Evolutionary conservation across 2,113 vertebrate species (phyloP), one percentile per base, ranked within the genome.

Genomic region (Nothoprocta pentlandii): DNA sequence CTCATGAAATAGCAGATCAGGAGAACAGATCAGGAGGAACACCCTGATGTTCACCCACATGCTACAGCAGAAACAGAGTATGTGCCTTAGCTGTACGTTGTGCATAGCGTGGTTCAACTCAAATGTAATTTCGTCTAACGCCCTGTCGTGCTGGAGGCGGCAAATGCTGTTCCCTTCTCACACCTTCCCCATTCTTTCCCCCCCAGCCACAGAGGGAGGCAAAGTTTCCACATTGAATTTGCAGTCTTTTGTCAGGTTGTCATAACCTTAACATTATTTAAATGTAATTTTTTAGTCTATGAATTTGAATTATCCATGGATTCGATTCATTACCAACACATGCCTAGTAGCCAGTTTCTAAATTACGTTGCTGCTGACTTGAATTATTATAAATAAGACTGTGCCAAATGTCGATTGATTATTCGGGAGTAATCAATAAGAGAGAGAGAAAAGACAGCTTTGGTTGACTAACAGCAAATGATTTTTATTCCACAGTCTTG

Each of bases 371-470:
- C 87, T 97, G 85, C 95, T 97, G 90, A 95, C 73, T 96, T 97
- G 93, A 97, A 96, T 97, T 96, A 97, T 97, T 97, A 92, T 97
- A 97, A 97, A 97, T 96, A 97, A 97, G 75, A 80, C 67, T 86
- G 53, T 97, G 96, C 84, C 95, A 97, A 97, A 97, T 96, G 92
- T 96, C 93, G 95, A 97, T 97, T 97, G 96, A 98, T 97, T 98
- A 93, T 97, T 95, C 86, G 91, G 90, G 10, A 83, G 66, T 93
- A 97, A 95, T 97, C 92, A 97, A 96, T 96, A 97, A 82, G 77
- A 34, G 66, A 84, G 83, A 96, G 85, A 73, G 84, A 89, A 94
- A 80, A 64, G 64, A 66, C 87, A 91, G 87, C 95, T 96, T 96
- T 91, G 87, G 86, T 92, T 96, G 86, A 94, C 87, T 95, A 95